phyloP scores from a whole-genome alignment of 1,140 invertebrate genomes.

The Caerostris extrusa region DNA sequence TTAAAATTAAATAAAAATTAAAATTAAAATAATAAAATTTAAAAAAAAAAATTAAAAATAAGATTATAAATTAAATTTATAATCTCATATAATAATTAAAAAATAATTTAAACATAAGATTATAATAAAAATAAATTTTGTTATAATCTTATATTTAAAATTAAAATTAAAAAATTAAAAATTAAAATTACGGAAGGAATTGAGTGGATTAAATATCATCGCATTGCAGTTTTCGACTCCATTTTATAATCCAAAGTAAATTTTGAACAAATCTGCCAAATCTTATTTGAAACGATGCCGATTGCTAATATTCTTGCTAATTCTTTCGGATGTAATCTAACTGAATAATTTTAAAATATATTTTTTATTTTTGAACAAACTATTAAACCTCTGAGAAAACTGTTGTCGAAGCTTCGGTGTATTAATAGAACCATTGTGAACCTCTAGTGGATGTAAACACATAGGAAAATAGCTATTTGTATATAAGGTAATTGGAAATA shows the following conservation, averaged over 20 bases:
- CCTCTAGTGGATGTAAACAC: background rate
- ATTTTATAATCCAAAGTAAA: background rate
- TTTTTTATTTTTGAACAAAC: background rate
- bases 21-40: too few species aligned
- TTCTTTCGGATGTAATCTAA: background rate
- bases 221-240: background rate
- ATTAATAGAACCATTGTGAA: background rate
- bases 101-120: too few species aligned
- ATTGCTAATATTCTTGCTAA: background rate
- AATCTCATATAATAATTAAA: too few species aligned
- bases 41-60: too few species aligned
- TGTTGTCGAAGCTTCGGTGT: background rate
- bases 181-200: background rate
- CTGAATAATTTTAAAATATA: background rate
- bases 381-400: conserved; percentile 15
- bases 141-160: too few species aligned
- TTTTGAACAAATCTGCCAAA: background rate
- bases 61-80: too few species aligned
- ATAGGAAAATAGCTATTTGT: background rate
- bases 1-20: too few species aligned
- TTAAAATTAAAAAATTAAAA: background rate
- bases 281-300: background rate
- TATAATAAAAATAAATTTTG: too few species aligned
- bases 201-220: background rate
- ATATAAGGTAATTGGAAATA: background rate